Base-by-base conservation (phyloP, 2,797 vertebrate species). In the Clamator glandarius region DNA sequence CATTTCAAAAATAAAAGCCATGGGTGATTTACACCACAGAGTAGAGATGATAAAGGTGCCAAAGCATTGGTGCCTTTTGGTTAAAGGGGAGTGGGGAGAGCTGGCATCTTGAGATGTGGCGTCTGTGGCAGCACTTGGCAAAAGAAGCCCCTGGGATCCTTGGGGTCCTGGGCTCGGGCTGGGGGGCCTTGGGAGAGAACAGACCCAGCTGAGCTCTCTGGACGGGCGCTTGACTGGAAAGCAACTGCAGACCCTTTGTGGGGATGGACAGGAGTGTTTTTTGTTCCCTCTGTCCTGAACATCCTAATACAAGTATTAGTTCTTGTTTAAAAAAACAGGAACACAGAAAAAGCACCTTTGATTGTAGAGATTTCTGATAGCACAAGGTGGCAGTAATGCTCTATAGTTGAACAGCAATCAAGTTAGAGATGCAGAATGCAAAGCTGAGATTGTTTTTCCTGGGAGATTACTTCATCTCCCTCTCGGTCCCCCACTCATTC, bases 381-480 rank as follows among this genome's bases (percentile, higher is more conserved):
- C 94, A 94, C 93, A 29, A 59, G 96, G 33, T 96, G 96, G 94
- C 95, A 95, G 84, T 64, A 89, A 66, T 11, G 75, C 69, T 95
- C 95, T 24, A 55, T 29, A 11, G 35, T 3, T 61, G 23, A 76
- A 6, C 11, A 39, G 33, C 4, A 11, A 2, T 4, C 20, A 41
- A n/a, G 44, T 46, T 50, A 5, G 19, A 77, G 46, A 20, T 35
- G 24, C 36, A 72, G 61, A 89, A 67, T 20, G 50, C 28, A 35
- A 64, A 86, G 10, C 28, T 64, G 57, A 63, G 41, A 3, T 29
- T n/a, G 18, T 57, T 39, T 50, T 11, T 7, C 8, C 9, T 70
- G 31, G 18, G 21, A 29, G 31, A 11, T 64, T 48, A 33, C 8
- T 87, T 89, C 17, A 42, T 64, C 20, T 46, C 7, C 15, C 6